These are phyloP conservation scores for Eupeodes corollae DNA, from an alignment of 1,140 invertebrate species.

Conservation along the genomic window DNA sequence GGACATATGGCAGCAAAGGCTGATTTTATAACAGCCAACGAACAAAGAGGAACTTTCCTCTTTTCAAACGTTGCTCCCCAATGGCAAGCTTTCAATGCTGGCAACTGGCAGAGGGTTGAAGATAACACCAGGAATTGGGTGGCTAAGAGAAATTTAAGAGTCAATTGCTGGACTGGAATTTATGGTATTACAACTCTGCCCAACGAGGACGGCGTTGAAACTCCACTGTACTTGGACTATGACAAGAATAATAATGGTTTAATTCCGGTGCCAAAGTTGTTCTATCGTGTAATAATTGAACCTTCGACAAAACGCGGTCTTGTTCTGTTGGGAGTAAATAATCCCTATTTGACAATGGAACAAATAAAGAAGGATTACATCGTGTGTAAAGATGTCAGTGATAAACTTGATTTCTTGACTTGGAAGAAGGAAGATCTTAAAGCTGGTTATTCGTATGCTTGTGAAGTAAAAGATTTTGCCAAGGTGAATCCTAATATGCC, in stretches of 20 bases:
- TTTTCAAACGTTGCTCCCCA: conserved; percentile 49
- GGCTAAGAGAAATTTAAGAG: conserved; percentile 19
- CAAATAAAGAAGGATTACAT: conserved; percentile 34
- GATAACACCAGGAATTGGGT: conserved; percentile 33
- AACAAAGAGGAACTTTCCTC: conserved; percentile 48
- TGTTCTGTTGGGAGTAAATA: conserved; percentile 46
- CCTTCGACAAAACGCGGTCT: conserved; percentile 34
- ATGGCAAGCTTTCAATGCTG: conserved; percentile 51
- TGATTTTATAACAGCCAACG: conserved; percentile 47
- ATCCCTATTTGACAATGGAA: conserved; percentile 39
- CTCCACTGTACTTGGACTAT: conserved; percentile 38
- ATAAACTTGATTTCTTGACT: conserved; percentile 39
- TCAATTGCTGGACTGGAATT: conserved; percentile 47
- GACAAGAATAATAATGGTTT: conserved; percentile 25
- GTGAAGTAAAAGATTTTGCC: conserved; percentile 46
- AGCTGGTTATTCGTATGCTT: conserved; percentile 52
- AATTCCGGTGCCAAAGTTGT: conserved; percentile 44
- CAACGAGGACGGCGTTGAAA: conserved; percentile 36
- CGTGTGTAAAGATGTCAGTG: conserved; percentile 41
- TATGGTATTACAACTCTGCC: conserved; percentile 40
- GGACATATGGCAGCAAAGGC: conserved; percentile 54
- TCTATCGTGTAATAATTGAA: conserved; percentile 47
- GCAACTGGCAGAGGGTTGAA: conserved; percentile 46
- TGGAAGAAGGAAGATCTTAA: conserved; percentile 40
- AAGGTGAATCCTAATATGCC: conserved; percentile 37